A percentile compares a stretch with the other conserved stretches of the same genome.
Evolutionary conservation across 2,113 vertebrate genomes (phyloP).

Genomic region (Bettongia penicillata): DNA sequence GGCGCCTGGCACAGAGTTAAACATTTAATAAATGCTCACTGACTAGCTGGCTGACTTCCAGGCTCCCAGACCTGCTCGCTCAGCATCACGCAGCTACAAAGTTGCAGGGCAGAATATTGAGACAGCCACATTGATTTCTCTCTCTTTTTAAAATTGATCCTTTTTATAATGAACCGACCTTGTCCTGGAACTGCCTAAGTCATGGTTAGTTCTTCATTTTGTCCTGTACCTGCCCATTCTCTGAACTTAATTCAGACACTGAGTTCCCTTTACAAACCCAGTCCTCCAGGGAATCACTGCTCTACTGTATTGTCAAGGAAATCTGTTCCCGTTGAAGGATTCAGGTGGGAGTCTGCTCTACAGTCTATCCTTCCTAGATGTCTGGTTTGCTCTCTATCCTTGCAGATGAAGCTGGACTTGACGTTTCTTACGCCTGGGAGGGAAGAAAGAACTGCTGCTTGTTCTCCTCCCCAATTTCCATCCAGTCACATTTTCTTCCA

Average conservation of each 20-base stretch:
- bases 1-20: not conserved
- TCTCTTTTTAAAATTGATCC: not conserved
- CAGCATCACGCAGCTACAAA: not conserved
- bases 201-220: not conserved
- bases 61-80: not conserved
- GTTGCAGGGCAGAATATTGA: not conserved
- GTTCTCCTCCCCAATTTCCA: not conserved
- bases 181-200: not conserved
- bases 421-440: not conserved
- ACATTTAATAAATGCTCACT: not conserved
- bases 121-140: not conserved
- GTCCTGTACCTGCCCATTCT: not conserved
- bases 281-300: not conserved
- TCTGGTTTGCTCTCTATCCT: not conserved
- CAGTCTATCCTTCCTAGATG: not conserved
- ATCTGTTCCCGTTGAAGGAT: not conserved
- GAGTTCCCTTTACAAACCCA: not conserved
- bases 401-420: not conserved
- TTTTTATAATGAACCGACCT: not conserved
- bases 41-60: not conserved
- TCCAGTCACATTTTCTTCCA: not conserved
- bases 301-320: not conserved
- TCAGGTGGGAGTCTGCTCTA: not conserved
- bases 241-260: not conserved
- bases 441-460: not conserved